Evolutionary conservation across 1,140 invertebrate species (phyloP).

Genomic region (Hermetia illucens): DNA sequence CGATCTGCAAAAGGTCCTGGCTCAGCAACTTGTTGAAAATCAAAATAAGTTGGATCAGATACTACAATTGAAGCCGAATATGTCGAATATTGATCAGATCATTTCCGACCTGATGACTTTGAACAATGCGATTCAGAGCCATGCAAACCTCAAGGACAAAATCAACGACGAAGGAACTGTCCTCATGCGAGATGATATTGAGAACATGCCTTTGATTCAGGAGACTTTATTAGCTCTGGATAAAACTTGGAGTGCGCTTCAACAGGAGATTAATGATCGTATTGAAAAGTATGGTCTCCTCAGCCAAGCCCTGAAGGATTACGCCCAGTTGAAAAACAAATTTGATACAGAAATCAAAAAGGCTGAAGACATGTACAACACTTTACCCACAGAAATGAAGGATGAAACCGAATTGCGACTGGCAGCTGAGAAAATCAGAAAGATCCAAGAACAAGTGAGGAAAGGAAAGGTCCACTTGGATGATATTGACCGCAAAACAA

Average conservation of each 20-base stretch:
- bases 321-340: constrained; percentile 52
- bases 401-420: constrained; percentile 37
- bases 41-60: constrained; percentile 38
- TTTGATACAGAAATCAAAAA: constrained; percentile 52
- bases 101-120: constrained; percentile 25
- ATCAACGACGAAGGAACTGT: constrained; percentile 55
- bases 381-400: constrained; percentile 20
- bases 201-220: constrained; percentile 62
- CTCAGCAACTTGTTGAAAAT: constrained; percentile 42
- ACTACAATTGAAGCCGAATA: constrained; percentile 25
- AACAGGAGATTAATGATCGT: constrained; percentile 56
- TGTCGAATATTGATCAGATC: constrained; percentile 30
- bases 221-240: constrained; percentile 59
- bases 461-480: constrained; percentile 60
- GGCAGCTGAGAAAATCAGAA: constrained; percentile 56
- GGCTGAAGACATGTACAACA: constrained; percentile 29
- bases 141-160: constrained; percentile 37
- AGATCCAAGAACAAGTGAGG: constrained; percentile 54
- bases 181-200: constrained; percentile 66
- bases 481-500: constrained; percentile 55
- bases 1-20: constrained; percentile 46
- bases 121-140: constrained; percentile 35
- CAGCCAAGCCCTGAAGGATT: constrained; percentile 57
- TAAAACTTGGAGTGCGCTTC: constrained; percentile 62
- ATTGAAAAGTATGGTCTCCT: constrained; percentile 58